These are phyloP conservation scores for Coranthus polyacanthus DNA, from an alignment of 2,797 vertebrate genomes.

Conservation along the genomic window DNA sequence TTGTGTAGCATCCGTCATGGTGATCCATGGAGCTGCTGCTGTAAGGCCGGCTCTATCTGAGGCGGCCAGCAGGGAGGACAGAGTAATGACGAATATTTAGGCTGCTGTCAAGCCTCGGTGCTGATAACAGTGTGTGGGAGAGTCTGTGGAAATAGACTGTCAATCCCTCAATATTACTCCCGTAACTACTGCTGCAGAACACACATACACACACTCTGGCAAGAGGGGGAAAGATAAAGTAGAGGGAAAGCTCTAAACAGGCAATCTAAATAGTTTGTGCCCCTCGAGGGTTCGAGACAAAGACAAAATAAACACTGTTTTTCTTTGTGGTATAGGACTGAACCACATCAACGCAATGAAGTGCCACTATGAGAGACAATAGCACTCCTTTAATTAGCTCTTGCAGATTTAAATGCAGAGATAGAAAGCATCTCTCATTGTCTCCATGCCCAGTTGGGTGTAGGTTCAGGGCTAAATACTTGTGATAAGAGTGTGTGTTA, in stretches of 20 bases:
- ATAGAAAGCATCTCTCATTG: conserved; percentile 9
- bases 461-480: too few species aligned
- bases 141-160: conserved; percentile 39
- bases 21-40: conserved; percentile 14
- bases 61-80: conserved; percentile 30
- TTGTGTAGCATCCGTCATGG: too few species aligned
- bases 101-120: conserved; percentile 41
- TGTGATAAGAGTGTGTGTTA: too few species aligned
- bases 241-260: conserved; percentile 29
- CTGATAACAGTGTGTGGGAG: conserved; percentile 54
- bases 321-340: conserved; percentile 12
- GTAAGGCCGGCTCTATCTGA: conserved; percentile 17
- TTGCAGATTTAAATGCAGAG: conserved; percentile 14
- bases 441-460: neutral
- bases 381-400: conserved; percentile 21
- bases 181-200: too few species aligned
- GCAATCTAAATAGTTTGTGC: conserved; percentile 38
- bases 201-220: conserved; percentile 6
- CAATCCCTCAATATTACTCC: conserved; percentile 27
- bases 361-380: conserved; percentile 3
- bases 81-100: conserved; percentile 48
- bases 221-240: conserved; percentile 1
- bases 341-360: conserved; percentile 34
- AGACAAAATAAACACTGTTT: conserved; percentile 29
- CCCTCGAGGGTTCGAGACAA: conserved; percentile 32